Evolutionary conservation across 1,140 invertebrate genomes (phyloP), one percentile per base, ranked within the genome.

Genomic region (Sweltsa coloradensis): DNA sequence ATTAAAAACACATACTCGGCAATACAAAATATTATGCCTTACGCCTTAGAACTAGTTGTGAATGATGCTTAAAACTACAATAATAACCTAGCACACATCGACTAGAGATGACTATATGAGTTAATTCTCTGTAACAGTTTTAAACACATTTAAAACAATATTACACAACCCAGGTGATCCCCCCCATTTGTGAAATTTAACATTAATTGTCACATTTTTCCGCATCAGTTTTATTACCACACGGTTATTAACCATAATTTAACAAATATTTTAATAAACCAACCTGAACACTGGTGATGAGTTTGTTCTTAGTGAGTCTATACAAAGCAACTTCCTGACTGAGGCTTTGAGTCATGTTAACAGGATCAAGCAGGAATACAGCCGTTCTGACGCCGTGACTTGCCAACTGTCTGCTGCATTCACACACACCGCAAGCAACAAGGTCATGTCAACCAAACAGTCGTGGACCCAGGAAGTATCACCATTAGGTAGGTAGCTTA

Each of bases 321-420:
- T 78, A 84, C 1, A 83, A 57, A 7, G 71, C 68, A 0, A 84
- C 53, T 60, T 87, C 82, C 51, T 75, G 63, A 37, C 53, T 55
- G 6, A 61, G 48, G 31, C 44, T 49, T 41, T 51, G 46, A 50
- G 51, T 47, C 56, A 53, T 57, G 50, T 57, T 51, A 51, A 65
- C 64, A 0, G 68, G 62, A 53, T 70, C 73, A 51, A 71, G 74
- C n/a, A 79, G 63, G 51, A 77, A 81, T 0, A 87, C 72, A 19
- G 79, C 64, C 0, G 82, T 83, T 46, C 76, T 76, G 0, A 89
- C 79, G 22, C 85, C 85, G 59, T 92, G 88, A 57, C 83, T 81
- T 16, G 83, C 78, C 36, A 93, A 70, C 57, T 90, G 83, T 16
- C 89, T 73, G 45, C 85, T 85, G 51, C 83, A 79, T 37, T 82